Base-by-base conservation (phyloP, 2,888 invertebrate species). In the Metopia argyrocephala region DNA sequence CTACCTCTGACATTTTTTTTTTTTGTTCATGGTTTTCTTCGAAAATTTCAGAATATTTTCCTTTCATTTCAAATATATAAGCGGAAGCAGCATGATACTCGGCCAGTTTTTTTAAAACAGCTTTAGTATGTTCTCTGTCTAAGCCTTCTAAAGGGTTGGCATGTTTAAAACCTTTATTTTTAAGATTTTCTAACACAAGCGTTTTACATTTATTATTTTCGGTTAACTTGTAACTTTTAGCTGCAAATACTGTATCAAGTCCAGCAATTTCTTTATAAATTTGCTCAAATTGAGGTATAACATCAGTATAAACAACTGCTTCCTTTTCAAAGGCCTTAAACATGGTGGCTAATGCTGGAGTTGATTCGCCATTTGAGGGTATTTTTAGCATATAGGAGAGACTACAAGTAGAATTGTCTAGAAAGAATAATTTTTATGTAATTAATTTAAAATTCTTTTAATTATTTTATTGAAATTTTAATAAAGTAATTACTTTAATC, bases 81-180 rank as follows among this genome's bases (percentile, higher is more conserved):
- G 86, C 85, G 0, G 89, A 89, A 1, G 87, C 87, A 0, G 89
- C 89, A 85, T 89, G 89, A 79, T 88, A 88, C 68, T 89, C 83
- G 0, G 89, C 88, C 31, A 89, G 28, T 57, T 89, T 89, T 18
- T 84, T 82, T 1, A 89, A 82, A 0, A 83, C 85, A 1, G 83
- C 57, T 56, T 87, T 83, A 18, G 84, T 85, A 31, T 89, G 89
- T 0, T 82, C 79, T 84, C 86, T 71, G 38, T 89, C 86, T 6
- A 89, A 78, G 5, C 89, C 87, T 9, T 82, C 76, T 1, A 84
- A 74, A 9, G 87, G 86, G 78, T 87, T 85, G 1, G 61, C 79
- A 25, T 83, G 85, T 5, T 80, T 69, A 31, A 85, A 87, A 23
- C 85, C 86, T 18, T 50, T 74, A 0, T 50, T 9, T 6, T 79